Evolutionary conservation across 2,888 invertebrate species (phyloP), one percentile per base, ranked within the genome.

Genomic region (Drosophila formosana): DNA sequence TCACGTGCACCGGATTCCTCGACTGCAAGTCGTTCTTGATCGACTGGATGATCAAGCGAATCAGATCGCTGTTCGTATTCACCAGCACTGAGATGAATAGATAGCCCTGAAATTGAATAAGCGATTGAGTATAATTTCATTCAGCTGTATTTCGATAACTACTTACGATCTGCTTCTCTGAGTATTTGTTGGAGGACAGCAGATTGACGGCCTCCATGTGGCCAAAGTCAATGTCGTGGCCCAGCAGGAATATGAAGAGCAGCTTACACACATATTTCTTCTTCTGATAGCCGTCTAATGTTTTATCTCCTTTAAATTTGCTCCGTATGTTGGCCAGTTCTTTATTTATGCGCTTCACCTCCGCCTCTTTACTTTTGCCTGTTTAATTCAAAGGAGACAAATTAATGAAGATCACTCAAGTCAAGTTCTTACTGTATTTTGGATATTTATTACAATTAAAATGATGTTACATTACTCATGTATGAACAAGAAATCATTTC

Each of bases 201-300:
- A 99, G 94, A 93, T 99, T 99, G 85, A 99, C 99, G 57, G 99
- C 99, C 94, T 99, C 99, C 99, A 99, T 99, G 93, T 99, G 99
- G 75, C 99, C 99, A 93, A 99, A 99, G 94, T 99, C 99, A 92
- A 99, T 99, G 93, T 99, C 99, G 93, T 99, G 99, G 79, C 99
- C 99, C 89, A 99, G 95, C 80, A 99, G 94, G 93, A 99, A 99
- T 93, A 99, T 99, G 94, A 99, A 99, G 79, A 99, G 94, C 83
- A 99, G 94, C 93, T 99, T 99, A 94, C 99, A 99, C 71, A 99
- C 99, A 94, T 99, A 99, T 94, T 99, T 99, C 94, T 99, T 99
- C 95, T 99, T 99, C 93, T 99, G 99, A 93, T 99, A 99, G 43
- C 99, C 99, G 94, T 99, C 99, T 68, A 99, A 94, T 53, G 99